Conservation (phyloP, 2,113 vertebrate species). For the Choloepus hoffmanni region DNA sequence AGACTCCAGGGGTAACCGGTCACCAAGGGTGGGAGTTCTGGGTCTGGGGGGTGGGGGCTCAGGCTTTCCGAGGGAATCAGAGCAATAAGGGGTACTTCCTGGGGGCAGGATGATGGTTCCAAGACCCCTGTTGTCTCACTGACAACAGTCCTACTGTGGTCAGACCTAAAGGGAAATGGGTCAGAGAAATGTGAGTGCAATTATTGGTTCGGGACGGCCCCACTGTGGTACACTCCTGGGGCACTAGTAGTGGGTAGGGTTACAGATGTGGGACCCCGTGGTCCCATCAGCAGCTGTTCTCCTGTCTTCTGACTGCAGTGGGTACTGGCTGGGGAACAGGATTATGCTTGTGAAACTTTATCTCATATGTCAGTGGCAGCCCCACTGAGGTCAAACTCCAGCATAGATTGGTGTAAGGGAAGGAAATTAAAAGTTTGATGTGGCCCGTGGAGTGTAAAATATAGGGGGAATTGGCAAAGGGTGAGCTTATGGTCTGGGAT, state of each 20-base stretch:
- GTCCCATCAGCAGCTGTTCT: slow-evolving; percentile 84
- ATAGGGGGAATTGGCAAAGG: neutral
- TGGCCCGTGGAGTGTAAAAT: neutral
- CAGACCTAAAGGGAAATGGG: neutral
- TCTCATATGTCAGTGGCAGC: slow-evolving; percentile 92
- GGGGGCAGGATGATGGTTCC: neutral
- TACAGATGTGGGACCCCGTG: neutral
- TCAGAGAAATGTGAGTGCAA: neutral
- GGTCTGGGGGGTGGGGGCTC: neutral
- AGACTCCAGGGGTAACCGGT: neutral
- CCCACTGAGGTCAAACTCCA: slow-evolving; percentile 88
- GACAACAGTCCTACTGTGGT: neutral
- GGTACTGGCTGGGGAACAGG: neutral
- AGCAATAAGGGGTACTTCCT: neutral
- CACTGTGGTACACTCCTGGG: neutral
- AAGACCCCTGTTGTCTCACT: neutral
- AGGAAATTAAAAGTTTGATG: neutral
- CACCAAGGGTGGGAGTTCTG: neutral
- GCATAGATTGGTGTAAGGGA: neutral
- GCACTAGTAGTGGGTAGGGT: rapidly evolving
- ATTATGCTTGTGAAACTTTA: neutral
- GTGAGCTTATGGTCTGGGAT: neutral
- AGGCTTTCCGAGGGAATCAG: neutral
- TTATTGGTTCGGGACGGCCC: neutral
- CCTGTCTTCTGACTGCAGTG: slow-evolving; percentile 60